Percentiles rank a stretch among this genome's conserved stretches.
phyloP scores from a whole-genome alignment of 2,797 vertebrate species.

The Danio jaintianensis region DNA sequence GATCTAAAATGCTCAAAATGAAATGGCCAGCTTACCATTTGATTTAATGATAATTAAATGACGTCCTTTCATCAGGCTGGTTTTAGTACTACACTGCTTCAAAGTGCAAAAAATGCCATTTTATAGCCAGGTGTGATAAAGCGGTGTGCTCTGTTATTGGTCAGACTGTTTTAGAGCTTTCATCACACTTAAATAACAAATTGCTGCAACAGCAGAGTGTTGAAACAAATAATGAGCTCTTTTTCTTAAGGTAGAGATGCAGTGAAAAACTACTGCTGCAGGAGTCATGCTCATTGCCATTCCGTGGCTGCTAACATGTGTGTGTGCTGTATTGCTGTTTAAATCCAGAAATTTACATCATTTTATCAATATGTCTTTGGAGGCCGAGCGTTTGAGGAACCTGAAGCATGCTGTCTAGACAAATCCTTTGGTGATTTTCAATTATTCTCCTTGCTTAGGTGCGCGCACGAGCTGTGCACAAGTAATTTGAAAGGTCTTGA shows the following conservation, averaged over 20 bases:
- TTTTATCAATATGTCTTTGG: slow-evolving; percentile 51
- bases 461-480: slow-evolving; percentile 41
- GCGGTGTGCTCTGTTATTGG: neutral
- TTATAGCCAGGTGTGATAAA: slow-evolving; percentile 39
- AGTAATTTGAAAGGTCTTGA: slow-evolving; percentile 78
- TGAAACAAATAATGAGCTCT: neutral
- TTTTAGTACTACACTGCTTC: slow-evolving; percentile 8
- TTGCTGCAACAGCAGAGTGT: slow-evolving; percentile 10
- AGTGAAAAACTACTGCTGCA: neutral
- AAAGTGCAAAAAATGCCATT: neutral
- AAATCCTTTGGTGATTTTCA: slow-evolving; percentile 70
- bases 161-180: slow-evolving; percentile 14
- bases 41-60: slow-evolving; percentile 34
- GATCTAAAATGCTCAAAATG: slow-evolving; percentile 31
- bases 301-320: slow-evolving; percentile 26
- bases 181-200: slow-evolving; percentile 7
- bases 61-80: slow-evolving; percentile 1
- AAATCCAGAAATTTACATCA: slow-evolving; percentile 48
- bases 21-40: slow-evolving; percentile 36
- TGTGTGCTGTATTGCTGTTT: slow-evolving; percentile 23
- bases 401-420: slow-evolving; percentile 57
- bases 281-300: slow-evolving; percentile 42
- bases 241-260: slow-evolving; percentile 21
- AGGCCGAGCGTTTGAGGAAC: slow-evolving; percentile 39
- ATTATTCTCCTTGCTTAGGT: slow-evolving; percentile 71